phyloP scores from a whole-genome alignment of 92 coral and sea anemone genomes.

The Porites lobata region DNA sequence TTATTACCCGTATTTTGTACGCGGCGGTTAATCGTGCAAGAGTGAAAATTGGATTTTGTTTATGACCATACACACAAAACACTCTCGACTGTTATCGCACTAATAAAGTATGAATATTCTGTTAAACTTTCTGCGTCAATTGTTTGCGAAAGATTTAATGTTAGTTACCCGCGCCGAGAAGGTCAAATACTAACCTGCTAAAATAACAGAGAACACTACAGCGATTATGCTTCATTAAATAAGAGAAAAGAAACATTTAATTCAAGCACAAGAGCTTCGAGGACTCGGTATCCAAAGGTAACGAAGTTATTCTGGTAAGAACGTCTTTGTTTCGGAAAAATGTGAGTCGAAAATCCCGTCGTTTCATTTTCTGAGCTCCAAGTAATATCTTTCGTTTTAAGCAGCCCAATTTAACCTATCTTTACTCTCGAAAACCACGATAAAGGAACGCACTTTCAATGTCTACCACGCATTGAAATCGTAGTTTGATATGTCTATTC shows the following conservation, averaged over 20 bases:
- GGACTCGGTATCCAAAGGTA: conserved; percentile 40
- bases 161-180: conserved; percentile 32
- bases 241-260: conserved; percentile 50
- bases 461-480: conserved; percentile 81
- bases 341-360: neutral
- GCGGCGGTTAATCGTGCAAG: conserved; percentile 22
- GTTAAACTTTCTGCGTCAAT: conserved; percentile 37
- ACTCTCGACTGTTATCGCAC: conserved; percentile 45
- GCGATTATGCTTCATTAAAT: conserved; percentile 44
- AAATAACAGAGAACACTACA: conserved; percentile 25
- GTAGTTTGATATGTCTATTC: conserved; percentile 88
- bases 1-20: neutral
- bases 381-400: neutral
- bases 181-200: conserved; percentile 34
- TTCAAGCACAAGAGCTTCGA: conserved; percentile 34
- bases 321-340: conserved; percentile 41
- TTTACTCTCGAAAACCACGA: conserved; percentile 42
- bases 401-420: neutral
- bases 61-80: conserved; percentile 17
- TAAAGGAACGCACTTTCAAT: conserved; percentile 65
- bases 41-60: conserved; percentile 48
- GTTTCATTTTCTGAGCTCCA: neutral
- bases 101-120: conserved; percentile 61
- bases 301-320: conserved; percentile 21
- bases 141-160: conserved; percentile 41